Percentiles rank a stretch among this genome's conserved stretches.
phyloP scores from a whole-genome alignment of 2,797 vertebrate genomes.

The Sebastes flavidus region DNA sequence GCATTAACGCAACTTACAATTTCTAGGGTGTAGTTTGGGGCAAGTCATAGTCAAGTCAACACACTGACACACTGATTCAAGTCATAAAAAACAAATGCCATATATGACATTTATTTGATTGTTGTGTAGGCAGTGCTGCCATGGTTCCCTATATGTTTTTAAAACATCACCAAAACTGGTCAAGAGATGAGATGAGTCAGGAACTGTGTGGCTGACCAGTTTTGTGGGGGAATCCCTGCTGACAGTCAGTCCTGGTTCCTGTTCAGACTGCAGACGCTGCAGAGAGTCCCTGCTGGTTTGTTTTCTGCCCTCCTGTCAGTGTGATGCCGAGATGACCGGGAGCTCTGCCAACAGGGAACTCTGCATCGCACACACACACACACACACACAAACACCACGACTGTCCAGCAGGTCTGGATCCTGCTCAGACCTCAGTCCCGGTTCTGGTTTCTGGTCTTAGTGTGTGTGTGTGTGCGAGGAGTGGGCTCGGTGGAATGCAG shows the following conservation, averaged over 20 bases:
- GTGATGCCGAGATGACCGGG: conserved; percentile 21
- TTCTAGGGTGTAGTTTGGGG: too few relatives aligned
- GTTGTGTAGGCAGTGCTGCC: neutral
- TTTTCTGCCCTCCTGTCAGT: conserved; percentile 25
- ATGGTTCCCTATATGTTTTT: neutral
- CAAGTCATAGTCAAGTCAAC: too few relatives aligned
- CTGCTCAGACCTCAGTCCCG: neutral
- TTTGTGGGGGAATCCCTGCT: conserved; percentile 47
- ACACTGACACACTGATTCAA: neutral
- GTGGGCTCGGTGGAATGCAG: conserved; percentile 47
- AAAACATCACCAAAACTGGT: neutral
- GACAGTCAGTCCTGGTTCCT: conserved; percentile 37
- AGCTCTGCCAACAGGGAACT: conserved; percentile 28
- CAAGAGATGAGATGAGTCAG: neutral
- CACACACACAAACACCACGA: neutral
- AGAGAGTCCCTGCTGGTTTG: conserved; percentile 15
- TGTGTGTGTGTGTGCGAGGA: neutral
- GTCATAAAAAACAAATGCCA: neutral
- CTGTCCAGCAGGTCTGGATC: neutral
- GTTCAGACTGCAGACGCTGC: conserved; percentile 43
- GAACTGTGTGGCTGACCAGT: neutral
- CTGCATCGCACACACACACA: neutral
- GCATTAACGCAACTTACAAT: too few relatives aligned
- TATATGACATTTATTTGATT: neutral
- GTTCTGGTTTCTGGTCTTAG: neutral